Base-by-base conservation (phyloP, 2,113 vertebrate genomes). In the Ceuthmochares aereus region DNA sequence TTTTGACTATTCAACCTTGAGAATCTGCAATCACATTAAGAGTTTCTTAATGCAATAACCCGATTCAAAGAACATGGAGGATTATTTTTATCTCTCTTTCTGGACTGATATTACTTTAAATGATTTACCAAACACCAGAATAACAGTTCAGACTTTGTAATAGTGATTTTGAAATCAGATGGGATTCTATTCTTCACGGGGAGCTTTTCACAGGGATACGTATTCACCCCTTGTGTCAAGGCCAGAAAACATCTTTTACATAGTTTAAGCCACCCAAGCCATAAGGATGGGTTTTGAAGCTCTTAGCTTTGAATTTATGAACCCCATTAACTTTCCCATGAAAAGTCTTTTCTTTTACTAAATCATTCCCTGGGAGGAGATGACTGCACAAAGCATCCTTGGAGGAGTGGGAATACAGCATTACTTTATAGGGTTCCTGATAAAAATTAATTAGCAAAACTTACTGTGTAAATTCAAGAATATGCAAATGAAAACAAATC, bases 371-470 rank as follows among this genome's bases (percentile, higher is more conserved):
- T 70, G 68, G 59, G 68, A 93, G 63, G 34, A 43, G 72, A 67
- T 4, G 8, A 25, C 55, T 66, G 79, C 64, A 72, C 22, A 36
- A 87, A 80, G 73, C 74, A 89, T 92, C 64, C 56, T 77, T 81
- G 64, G 72, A 93, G 92, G 52, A 90, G 76, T 67, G 47, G 70
- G 63, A 32, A 42, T 20, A 37, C 7, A 1, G 34, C 51, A 14
- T 63, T 55, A 34, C 52, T 92, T 83, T 70, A 37, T 51, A 92
- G 55, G 60, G 34, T 83, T 84, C 72, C 83, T 74, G 94, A 89
- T 77, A 92, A 77, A 92, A 96, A 95, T 92, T 92, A 95, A 96
- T 96, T 96, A 94, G 68, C 73, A 77, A 89, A 94, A 55, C 80
- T 55, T 47, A 58, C 59, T 63, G 77, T 80, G 91, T 74, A 81